Evolutionary conservation across 2,888 invertebrate genomes (phyloP).

Genomic region (Augiades crinisus): DNA sequence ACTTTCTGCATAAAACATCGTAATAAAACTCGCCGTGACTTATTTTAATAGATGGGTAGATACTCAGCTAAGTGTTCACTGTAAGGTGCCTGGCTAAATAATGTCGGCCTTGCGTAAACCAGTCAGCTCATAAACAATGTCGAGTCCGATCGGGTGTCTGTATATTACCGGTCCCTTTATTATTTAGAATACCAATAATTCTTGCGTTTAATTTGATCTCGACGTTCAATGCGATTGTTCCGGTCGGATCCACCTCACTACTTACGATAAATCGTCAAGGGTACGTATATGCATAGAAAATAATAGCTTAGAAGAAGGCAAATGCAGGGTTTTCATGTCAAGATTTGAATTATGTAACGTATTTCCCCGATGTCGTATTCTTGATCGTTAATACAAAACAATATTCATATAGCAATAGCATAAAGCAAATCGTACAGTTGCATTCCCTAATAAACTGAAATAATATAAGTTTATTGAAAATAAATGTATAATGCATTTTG

Average conservation of each 20-base stretch:
- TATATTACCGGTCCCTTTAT: conserved; percentile 49
- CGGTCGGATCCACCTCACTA: too few species aligned
- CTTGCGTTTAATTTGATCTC: too few species aligned
- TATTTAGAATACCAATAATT: conserved; percentile 11
- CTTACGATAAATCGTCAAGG: too few species aligned
- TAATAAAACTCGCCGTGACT: conserved; percentile 6
- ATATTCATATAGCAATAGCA: neutral
- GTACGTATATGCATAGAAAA: too few species aligned
- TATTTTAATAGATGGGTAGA: conserved; percentile 12
- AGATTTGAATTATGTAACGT: too few species aligned
- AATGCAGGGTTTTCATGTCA: too few species aligned
- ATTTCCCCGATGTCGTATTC: too few species aligned
- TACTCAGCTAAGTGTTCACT: conserved; percentile 19
- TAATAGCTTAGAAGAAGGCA: too few species aligned
- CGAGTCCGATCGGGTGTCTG: conserved; percentile 48
- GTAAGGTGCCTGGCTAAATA: conserved; percentile 42
- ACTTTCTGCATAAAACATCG: neutral
- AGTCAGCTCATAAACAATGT: conserved; percentile 56
- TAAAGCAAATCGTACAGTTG: neutral
- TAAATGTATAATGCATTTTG: conserved; percentile 25
- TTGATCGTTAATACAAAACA: neutral
- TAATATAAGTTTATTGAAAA: conserved; percentile 23
- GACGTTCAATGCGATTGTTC: too few species aligned
- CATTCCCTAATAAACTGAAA: conserved; percentile 11
- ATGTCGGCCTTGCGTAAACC: conserved; percentile 53